These are phyloP conservation scores for Brenthis daphne DNA, from an alignment of 2,888 invertebrate species.

Conservation along the genomic window DNA sequence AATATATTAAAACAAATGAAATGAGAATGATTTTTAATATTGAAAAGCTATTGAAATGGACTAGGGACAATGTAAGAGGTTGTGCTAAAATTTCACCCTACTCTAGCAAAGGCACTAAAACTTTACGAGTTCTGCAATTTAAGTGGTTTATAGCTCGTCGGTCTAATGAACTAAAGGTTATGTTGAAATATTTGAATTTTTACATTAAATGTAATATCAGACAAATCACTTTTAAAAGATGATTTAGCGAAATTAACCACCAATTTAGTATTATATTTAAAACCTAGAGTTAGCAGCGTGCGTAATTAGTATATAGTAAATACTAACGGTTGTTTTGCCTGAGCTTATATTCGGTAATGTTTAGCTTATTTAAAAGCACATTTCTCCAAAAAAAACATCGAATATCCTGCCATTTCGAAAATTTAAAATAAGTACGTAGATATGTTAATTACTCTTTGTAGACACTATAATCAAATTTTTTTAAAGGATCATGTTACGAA, in stretches of 20 bases:
- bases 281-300: constrained; percentile 14
- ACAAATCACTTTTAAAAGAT: neutral
- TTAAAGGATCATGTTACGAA: neutral
- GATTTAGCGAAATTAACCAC: neutral
- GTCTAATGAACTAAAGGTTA: neutral
- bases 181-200: neutral
- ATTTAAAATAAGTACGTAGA: constrained; percentile 4
- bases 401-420: constrained; percentile 32
- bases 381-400: constrained; percentile 34
- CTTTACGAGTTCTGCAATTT: no score
- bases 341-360: constrained; percentile 70
- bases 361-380: constrained; percentile 52
- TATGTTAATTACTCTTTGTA: constrained; percentile 1
- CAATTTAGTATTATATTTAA: constrained; percentile 11
- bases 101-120: no score
- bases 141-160: neutral
- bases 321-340: constrained; percentile 67
- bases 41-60: no score
- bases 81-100: no score
- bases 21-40: no score
- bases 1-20: no score
- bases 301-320: constrained; percentile 29
- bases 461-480: constrained; percentile 2
- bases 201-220: no score
- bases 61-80: no score